A percentile compares a stretch with the other conserved stretches of the same genome.
Evolutionary conservation across 2,888 invertebrate species (phyloP).

Genomic region (Saturnia pavonia): DNA sequence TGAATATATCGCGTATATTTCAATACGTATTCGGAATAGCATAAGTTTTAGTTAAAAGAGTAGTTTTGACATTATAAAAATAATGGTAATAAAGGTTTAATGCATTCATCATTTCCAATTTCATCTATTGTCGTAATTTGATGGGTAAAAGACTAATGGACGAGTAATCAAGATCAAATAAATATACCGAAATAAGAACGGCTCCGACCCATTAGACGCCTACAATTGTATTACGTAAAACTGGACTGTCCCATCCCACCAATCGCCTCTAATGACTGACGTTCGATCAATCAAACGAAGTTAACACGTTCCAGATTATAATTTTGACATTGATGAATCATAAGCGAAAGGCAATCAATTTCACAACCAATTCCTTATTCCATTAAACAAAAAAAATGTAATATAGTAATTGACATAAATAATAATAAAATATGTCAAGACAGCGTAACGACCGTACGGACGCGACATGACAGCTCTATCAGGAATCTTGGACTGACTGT

Average conservation of each 20-base stretch:
- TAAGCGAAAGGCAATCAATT: slow-evolving; percentile 81
- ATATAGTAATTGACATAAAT: slow-evolving; percentile 82
- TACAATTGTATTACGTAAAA: slow-evolving; percentile 74
- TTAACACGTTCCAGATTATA: slow-evolving; percentile 79
- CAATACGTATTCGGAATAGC: no score
- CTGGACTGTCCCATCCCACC: slow-evolving; percentile 65
- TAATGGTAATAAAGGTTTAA: neutral
- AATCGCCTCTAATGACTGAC: slow-evolving; percentile 64
- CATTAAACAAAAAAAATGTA: slow-evolving; percentile 77
- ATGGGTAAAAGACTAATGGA: slow-evolving; percentile 49
- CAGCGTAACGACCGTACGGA: slow-evolving; percentile 77
- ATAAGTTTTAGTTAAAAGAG: no score
- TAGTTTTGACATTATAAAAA: no score
- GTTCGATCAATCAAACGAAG: slow-evolving; percentile 79
- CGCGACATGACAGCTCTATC: slow-evolving; percentile 80
- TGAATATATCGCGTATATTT: neutral
- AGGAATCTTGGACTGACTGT: slow-evolving; percentile 72
- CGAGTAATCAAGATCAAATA: slow-evolving; percentile 54
- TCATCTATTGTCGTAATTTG: slow-evolving; percentile 42
- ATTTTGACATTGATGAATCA: slow-evolving; percentile 80
- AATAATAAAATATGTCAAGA: slow-evolving; percentile 81
- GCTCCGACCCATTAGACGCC: slow-evolving; percentile 36
- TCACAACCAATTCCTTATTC: slow-evolving; percentile 80
- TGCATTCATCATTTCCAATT: neutral
- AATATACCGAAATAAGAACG: slow-evolving; percentile 36